phyloP scores from a whole-genome alignment of 2,888 invertebrate species.

The Andrena minutula region DNA sequence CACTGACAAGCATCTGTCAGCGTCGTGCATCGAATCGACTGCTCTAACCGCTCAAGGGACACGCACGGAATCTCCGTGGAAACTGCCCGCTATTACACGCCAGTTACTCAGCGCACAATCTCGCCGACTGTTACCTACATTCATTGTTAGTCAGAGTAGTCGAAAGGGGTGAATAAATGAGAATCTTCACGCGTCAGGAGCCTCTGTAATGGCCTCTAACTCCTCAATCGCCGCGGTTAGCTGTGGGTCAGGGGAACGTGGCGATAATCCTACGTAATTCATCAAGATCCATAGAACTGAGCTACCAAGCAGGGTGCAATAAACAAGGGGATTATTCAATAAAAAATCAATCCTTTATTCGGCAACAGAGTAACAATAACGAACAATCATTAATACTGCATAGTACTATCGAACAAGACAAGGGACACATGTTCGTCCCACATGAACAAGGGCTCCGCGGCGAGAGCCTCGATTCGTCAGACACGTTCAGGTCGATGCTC shows the following conservation, averaged over 20 bases:
- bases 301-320: too few relatives aligned
- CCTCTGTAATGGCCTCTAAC: not conserved
- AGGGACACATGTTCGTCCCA: not conserved
- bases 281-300: not conserved
- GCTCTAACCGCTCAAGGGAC: not conserved
- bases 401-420: not conserved
- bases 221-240: not conserved
- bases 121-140: too few relatives aligned
- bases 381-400: conserved; percentile 51
- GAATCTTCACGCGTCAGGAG: not conserved
- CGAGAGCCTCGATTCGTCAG: not conserved
- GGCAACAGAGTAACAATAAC: conserved; percentile 50
- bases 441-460: not conserved
- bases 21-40: not conserved
- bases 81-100: not conserved
- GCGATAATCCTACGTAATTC: not conserved
- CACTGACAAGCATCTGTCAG: not conserved
- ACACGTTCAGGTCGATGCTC: not conserved
- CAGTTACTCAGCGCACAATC: not conserved
- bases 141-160: too few relatives aligned
- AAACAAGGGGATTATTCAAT: not conserved
- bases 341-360: conserved; percentile 65
- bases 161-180: not conserved
- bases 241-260: not conserved
- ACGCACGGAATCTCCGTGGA: not conserved